Conservation (phyloP, 2,888 invertebrate species). For the Sicus ferrugineus region DNA sequence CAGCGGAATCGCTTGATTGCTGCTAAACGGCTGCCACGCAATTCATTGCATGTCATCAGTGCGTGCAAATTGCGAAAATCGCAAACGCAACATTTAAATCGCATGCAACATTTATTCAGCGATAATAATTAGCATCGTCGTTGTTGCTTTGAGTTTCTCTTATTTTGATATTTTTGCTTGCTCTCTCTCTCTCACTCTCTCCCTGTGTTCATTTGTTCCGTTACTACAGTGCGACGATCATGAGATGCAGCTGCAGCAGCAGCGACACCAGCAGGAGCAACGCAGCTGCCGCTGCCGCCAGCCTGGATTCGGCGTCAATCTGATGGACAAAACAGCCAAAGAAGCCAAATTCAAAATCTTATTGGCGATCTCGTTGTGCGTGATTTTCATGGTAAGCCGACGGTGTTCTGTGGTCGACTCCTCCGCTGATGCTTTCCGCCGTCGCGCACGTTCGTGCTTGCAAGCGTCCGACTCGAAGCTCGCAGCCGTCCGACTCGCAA, state of each 20-base stretch:
- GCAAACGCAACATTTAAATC: no score
- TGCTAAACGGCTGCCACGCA: no score
- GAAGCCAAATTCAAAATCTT: conserved; percentile 73
- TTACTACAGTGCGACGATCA: conserved; percentile 15
- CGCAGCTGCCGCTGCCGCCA: conserved; percentile 52
- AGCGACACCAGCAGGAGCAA: conserved; percentile 8
- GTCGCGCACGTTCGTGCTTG: no score
- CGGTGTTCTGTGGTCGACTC: no score
- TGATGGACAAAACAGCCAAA: conserved; percentile 54
- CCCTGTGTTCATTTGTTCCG: conserved; percentile 40
- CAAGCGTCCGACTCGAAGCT: no score
- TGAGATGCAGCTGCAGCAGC: conserved; percentile 32
- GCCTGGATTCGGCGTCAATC: conserved; percentile 55
- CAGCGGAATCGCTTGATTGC: neutral
- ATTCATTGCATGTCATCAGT: neutral
- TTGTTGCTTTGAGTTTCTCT: neutral
- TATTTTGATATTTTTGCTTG: neutral
- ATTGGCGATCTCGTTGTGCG: conserved; percentile 72
- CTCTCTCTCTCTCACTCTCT: no score
- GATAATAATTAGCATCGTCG: no score
- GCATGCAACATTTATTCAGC: no score
- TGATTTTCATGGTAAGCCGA: conserved; percentile 76
- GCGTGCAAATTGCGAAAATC: neutral
- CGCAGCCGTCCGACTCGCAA: no score
- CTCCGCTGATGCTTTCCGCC: no score